A percentile compares a stretch with the other conserved stretches of the same genome.
Evolutionary conservation across 2,113 vertebrate species (phyloP).

Genomic region (Heterochromis multidens): DNA sequence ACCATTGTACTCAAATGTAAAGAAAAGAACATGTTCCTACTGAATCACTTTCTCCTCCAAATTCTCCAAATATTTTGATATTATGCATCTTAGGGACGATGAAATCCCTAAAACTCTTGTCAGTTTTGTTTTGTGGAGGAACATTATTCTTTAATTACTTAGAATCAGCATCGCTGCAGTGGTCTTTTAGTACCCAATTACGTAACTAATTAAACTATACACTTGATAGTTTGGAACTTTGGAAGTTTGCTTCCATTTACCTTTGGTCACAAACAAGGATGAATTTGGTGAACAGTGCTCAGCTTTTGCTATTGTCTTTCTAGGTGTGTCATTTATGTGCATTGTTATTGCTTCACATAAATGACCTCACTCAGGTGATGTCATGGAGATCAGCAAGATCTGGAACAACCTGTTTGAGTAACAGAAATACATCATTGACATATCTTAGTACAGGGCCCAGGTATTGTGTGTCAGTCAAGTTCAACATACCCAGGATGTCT

Average conservation of each 20-base stretch:
- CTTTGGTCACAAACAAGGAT: neutral
- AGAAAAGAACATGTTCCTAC: neutral
- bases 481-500: neutral
- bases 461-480: too few species aligned
- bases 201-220: too few species aligned
- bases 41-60: too few species aligned
- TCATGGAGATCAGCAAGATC: neutral
- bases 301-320: neutral
- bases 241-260: too few species aligned
- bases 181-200: too few species aligned
- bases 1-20: neutral
- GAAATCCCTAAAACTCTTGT: too few species aligned
- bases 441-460: neutral
- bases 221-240: too few species aligned
- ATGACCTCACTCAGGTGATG: neutral
- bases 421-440: neutral
- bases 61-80: too few species aligned
- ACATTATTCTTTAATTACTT: too few species aligned
- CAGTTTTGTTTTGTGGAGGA: too few species aligned
- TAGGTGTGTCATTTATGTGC: neutral
- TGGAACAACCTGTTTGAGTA: neutral
- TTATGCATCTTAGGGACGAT: too few species aligned
- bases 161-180: too few species aligned
- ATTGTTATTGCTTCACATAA: neutral
- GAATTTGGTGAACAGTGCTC: neutral